Evolutionary conservation across 2,797 vertebrate species (phyloP).

Genomic region (Pseudochromis fuscus): DNA sequence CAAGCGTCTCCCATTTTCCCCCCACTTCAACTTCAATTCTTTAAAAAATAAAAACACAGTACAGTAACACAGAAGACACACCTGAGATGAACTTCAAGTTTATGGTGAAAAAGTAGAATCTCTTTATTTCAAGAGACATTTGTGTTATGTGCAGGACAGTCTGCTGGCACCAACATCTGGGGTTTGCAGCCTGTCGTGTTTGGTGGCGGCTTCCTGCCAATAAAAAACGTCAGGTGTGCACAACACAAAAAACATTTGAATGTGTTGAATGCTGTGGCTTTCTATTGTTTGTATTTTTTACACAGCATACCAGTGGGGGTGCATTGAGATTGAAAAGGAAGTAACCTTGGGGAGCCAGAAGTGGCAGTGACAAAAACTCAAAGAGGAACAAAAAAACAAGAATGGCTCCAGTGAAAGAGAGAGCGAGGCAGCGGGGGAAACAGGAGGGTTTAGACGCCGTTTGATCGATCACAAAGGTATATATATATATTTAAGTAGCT

Average conservation of each 20-base stretch:
- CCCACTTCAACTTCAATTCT: too few relatives aligned
- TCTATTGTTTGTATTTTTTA: conserved; percentile 53
- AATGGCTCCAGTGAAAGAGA: conserved; percentile 31
- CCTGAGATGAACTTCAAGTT: too few relatives aligned
- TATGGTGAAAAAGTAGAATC: too few relatives aligned
- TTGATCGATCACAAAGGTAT: conserved; percentile 59
- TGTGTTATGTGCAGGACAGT: conserved; percentile 1
- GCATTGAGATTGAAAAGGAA: conserved; percentile 50
- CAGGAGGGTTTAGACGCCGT: conserved; percentile 43
- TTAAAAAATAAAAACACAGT: too few relatives aligned
- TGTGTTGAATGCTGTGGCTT: conserved; percentile 13
- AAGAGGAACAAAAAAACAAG: conserved; percentile 34
- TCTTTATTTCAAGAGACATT: too few relatives aligned
- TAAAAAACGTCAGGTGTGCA: conserved; percentile 27
- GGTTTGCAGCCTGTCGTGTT: conserved; percentile 10
- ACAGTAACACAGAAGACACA: too few relatives aligned
- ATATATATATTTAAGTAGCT: conserved; percentile 55
- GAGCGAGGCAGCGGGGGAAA: conserved; percentile 42
- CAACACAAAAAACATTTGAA: conserved; percentile 22
- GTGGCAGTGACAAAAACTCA: conserved; percentile 50
- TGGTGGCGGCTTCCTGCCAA: conserved; percentile 25
- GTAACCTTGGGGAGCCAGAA: conserved; percentile 60
- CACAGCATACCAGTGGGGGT: conserved; percentile 36
- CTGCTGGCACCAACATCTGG: not conserved
- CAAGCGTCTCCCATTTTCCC: too few relatives aligned